Conservation (phyloP, 2,797 vertebrate species). For the Spondyliosoma cantharus region DNA sequence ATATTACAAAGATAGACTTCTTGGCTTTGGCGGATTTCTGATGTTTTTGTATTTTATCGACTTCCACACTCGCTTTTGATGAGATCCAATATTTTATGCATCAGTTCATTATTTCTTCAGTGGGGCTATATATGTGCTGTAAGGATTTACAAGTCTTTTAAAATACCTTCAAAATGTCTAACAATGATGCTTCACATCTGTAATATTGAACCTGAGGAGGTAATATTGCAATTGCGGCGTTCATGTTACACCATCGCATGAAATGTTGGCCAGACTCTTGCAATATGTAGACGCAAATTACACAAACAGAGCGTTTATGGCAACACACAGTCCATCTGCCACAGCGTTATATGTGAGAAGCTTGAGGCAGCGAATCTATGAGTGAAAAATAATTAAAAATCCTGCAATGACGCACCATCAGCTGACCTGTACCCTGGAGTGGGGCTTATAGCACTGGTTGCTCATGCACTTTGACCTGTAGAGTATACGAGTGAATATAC, state of each 20-base stretch:
- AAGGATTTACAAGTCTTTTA: neutral
- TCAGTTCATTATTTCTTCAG: neutral
- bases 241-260: constrained; percentile 7
- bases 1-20: neutral
- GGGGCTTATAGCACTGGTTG: constrained; percentile 12
- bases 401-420: constrained; percentile 19
- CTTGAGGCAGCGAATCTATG: constrained; percentile 9
- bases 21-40: neutral
- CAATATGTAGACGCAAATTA: constrained; percentile 12
- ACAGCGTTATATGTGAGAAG: neutral
- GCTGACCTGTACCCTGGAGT: constrained; percentile 2
- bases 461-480: constrained; percentile 24
- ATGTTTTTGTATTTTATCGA: neutral
- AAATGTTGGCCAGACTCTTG: constrained; percentile 13
- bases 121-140: neutral
- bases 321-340: neutral
- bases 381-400: constrained; percentile 33
- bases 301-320: constrained; percentile 4
- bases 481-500: neutral
- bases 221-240: constrained; percentile 7
- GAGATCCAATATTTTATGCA: neutral
- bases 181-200: neutral
- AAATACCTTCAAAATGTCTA: neutral
- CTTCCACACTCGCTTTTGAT: neutral
- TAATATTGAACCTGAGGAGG: constrained; percentile 16